phyloP scores from a whole-genome alignment of 2,113 vertebrate species.

The Nesoenas mayeri region DNA sequence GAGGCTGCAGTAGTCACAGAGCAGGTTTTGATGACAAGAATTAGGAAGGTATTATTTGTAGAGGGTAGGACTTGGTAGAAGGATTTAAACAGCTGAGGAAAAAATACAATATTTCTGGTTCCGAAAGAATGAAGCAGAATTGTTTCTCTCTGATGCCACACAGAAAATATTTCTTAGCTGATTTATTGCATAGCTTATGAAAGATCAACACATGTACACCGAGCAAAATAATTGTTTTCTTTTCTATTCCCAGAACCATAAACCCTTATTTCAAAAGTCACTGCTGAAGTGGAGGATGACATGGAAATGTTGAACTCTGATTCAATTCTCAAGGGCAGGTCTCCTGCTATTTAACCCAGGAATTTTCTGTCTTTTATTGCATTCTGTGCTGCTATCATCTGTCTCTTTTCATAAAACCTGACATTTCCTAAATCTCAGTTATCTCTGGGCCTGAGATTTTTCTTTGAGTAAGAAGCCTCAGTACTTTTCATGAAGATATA shows the following conservation, averaged over 20 bases:
- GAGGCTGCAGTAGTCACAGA: not conserved
- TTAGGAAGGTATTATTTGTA: not conserved
- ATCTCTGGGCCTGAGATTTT: not conserved
- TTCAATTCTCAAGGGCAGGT: constrained; percentile 21
- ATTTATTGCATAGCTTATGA: constrained; percentile 25
- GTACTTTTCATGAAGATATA: not conserved
- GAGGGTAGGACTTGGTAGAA: not conserved
- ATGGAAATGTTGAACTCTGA: not conserved
- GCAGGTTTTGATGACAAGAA: not conserved
- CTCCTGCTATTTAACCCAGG: not conserved
- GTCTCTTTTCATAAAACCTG: constrained; percentile 36
- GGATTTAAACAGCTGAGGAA: not conserved
- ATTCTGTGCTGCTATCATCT: constrained; percentile 77
- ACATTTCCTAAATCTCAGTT: not conserved
- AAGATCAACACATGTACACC: not conserved
- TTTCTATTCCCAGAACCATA: not conserved
- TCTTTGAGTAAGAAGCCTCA: not conserved
- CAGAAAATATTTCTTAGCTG: not conserved
- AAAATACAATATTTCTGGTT: not conserved
- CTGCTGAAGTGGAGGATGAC: not conserved
- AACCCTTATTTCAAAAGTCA: constrained; percentile 8
- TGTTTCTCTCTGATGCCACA: not conserved
- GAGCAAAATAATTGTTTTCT: not conserved
- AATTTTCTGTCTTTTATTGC: not conserved
- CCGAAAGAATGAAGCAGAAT: not conserved